phyloP scores from a whole-genome alignment of 1,140 invertebrate genomes.

The Saccostrea echinata region DNA sequence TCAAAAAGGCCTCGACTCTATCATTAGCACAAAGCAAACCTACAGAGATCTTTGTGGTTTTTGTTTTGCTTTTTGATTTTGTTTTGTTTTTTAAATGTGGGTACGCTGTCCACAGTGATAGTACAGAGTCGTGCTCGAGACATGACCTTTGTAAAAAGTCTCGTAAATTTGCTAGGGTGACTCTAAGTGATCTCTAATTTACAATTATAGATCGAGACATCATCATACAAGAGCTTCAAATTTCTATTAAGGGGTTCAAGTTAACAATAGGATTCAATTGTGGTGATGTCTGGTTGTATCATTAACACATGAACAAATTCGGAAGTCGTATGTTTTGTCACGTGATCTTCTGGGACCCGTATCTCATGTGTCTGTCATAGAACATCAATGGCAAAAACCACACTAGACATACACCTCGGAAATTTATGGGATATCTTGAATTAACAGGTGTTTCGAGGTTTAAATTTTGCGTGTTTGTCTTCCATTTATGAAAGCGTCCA shows the following conservation, averaged over 20 bases:
- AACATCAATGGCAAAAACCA: background rate
- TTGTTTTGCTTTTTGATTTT: background rate
- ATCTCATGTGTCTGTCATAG: background rate
- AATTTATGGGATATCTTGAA: background rate
- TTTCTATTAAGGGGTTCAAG: conserved; percentile 27
- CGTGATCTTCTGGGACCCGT: conserved; percentile 22
- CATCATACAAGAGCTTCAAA: background rate
- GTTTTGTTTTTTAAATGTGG: background rate
- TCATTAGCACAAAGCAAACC: background rate
- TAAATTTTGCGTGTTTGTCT: conserved; percentile 18
- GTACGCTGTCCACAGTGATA: background rate
- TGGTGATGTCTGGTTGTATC: conserved; percentile 23
- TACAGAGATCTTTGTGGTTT: background rate
- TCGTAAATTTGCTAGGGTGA: conserved; percentile 15
- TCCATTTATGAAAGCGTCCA: background rate
- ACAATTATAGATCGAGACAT: conserved; percentile 25
- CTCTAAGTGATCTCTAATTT: conserved; percentile 25
- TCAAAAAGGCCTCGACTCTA: background rate
- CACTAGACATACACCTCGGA: conserved; percentile 19
- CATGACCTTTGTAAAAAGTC: conserved; percentile 20
- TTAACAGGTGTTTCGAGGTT: conserved; percentile 34
- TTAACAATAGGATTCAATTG: conserved; percentile 35
- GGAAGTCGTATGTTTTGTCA: conserved; percentile 19
- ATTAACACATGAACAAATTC: conserved; percentile 35
- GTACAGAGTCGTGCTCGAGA: conserved; percentile 10